phyloP scores from a whole-genome alignment of 2,888 invertebrate genomes.

The Clostera curtula region DNA sequence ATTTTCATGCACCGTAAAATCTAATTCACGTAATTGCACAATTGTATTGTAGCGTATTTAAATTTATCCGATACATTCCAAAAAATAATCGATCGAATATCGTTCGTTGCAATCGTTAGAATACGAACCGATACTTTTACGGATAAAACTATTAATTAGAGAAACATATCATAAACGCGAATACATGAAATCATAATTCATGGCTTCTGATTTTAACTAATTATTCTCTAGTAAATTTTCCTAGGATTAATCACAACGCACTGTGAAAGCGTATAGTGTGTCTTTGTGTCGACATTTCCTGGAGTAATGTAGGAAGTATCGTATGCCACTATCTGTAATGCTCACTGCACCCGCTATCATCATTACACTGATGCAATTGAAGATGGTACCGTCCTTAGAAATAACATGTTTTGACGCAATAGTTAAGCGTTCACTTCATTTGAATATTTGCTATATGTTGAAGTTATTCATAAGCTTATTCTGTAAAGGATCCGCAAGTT shows the following conservation, averaged over 20 bases:
- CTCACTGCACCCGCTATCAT: conserved; percentile 31
- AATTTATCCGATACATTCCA: no score
- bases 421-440: conserved; percentile 12
- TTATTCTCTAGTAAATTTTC: conserved; percentile 12
- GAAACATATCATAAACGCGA: conserved; percentile 3
- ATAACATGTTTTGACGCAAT: conserved; percentile 21
- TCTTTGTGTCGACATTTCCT: conserved; percentile 35
- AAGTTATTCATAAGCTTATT: no score
- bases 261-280: conserved; percentile 48
- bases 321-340: conserved; percentile 32
- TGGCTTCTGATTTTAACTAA: conserved; percentile 8
- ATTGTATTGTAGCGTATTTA: no score
- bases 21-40: no score
- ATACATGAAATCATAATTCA: conserved; percentile 9
- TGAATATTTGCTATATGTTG: conserved; percentile 5
- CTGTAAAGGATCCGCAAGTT: no score
- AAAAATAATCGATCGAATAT: no score
- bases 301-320: conserved; percentile 37
- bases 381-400: conserved; percentile 28
- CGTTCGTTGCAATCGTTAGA: no score
- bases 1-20: no score
- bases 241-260: no score
- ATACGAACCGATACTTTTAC: no score
- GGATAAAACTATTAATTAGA: no score
- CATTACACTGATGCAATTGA: conserved; percentile 39